Evolutionary conservation across 1,140 invertebrate species (phyloP).

Genomic region (Varroa destructor): DNA sequence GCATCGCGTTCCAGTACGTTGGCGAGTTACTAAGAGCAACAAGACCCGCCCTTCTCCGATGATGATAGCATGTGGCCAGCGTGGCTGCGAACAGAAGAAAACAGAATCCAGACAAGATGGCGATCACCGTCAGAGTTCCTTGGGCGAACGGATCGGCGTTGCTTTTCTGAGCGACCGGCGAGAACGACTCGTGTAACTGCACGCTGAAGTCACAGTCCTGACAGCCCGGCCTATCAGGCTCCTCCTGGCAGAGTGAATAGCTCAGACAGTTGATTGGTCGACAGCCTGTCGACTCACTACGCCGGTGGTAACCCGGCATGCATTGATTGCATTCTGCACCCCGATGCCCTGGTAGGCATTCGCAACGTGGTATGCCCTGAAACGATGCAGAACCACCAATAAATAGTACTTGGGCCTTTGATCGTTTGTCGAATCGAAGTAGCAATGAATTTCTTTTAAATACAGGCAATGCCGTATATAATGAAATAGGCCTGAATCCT

Average conservation of each 20-base stretch:
- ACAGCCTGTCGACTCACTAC: slow-evolving; percentile 31
- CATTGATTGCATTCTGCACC: slow-evolving; percentile 32
- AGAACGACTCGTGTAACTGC: slow-evolving; percentile 19
- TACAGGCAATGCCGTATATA: too few relatives aligned
- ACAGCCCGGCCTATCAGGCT: slow-evolving; percentile 32
- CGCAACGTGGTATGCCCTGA: slow-evolving; percentile 19
- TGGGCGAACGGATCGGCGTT: slow-evolving; percentile 12
- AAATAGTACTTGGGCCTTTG: too few relatives aligned
- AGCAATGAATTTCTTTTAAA: too few relatives aligned
- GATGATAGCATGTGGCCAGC: slow-evolving; percentile 19
- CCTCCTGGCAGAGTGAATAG: slow-evolving; percentile 30
- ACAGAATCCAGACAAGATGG: slow-evolving; percentile 24
- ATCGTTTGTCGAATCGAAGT: too few relatives aligned
- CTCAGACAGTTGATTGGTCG: slow-evolving; percentile 32
- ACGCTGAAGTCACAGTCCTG: slow-evolving; percentile 31
- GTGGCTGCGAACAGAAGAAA: slow-evolving; percentile 21
- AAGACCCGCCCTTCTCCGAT: not conserved
- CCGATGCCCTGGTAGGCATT: slow-evolving; percentile 34
- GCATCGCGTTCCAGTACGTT: slow-evolving; percentile 26
- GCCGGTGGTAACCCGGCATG: slow-evolving; percentile 34
- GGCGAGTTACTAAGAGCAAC: slow-evolving; percentile 4
- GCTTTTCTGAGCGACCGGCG: slow-evolving; percentile 18
- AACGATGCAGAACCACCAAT: not conserved
- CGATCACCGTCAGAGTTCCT: slow-evolving; percentile 19
- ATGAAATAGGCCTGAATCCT: too few relatives aligned